Evolutionary conservation across 2,113 vertebrate species (phyloP), one percentile per base, ranked within the genome.

Genomic region (Ascaphus truei): DNA sequence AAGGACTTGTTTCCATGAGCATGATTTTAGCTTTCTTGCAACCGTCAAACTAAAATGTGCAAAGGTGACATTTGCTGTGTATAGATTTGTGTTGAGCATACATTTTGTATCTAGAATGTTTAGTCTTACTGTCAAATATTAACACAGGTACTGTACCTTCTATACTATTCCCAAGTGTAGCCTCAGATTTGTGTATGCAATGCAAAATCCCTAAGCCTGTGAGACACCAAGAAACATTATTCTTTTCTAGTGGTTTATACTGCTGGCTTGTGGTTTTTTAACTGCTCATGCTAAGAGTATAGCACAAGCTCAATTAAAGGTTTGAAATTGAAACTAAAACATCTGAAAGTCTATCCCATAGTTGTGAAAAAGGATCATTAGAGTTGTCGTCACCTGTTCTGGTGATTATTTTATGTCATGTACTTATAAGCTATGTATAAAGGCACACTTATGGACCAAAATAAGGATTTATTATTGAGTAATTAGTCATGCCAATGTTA

Each of bases 111-210:
- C 31, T 61, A 41, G 61, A 71, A 71, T 71, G 57, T 52, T 69
- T 71, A 71, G 67, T 71, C 67, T 61, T 51, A 52, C 45, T 61
- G 67, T 71, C 67, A 52, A 12, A 33, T 13, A 39, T 59, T 20
- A 60, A 51, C 13, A 8, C 41, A 39, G n/a, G 56, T 68, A 68
- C 51, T 30, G 56, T 68, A 68, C 51, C 41, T 36, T 6, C 55
- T 51, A 29, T 50, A 26, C 26, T 8, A 57, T 48, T 22, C 27
- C 12, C 29, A 48, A 47, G 51, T 20, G 7, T 57, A 26, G 57
- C 16, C 13, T 7, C 45, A 31, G 37, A 45, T 26, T 47, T n/a
- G 37, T 33, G 41, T 68, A 31, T 27, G 16, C 39, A 23, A 27
- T 27, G 43, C 43, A 39, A 59, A 22, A 25, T 29, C 30, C 11